Evolutionary conservation across 2,797 vertebrate species (phyloP).

Genomic region (Tarsius wallacei): DNA sequence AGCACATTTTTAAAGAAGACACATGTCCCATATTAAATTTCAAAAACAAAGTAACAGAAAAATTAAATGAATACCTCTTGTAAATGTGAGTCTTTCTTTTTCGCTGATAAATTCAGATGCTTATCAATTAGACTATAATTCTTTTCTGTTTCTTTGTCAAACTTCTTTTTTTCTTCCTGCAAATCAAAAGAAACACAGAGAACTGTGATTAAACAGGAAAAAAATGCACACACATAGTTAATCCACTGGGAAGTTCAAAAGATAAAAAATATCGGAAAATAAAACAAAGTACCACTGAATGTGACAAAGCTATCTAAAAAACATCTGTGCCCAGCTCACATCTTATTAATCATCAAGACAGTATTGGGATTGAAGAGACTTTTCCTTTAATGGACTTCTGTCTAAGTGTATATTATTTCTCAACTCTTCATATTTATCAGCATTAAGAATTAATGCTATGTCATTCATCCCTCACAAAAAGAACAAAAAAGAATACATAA

Average conservation of each 20-base stretch:
- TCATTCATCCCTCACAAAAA: neutral
- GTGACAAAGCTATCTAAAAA: neutral
- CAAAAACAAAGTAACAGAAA: neutral
- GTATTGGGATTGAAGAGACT: neutral
- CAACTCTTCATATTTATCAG: neutral
- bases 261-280: conserved; percentile 19
- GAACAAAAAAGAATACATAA: neutral
- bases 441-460: neutral
- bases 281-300: neutral
- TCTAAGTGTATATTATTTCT: neutral
- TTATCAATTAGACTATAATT: conserved; percentile 99
- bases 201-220: neutral
- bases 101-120: conserved; percentile 98
- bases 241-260: neutral
- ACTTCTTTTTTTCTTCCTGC: conserved; percentile 98
- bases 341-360: neutral
- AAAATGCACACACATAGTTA: neutral
- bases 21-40: neutral
- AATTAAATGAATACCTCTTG: conserved; percentile 94
- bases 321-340: neutral
- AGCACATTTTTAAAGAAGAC: neutral
- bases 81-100: conserved; percentile 98
- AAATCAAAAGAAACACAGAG: conserved; percentile 73
- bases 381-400: neutral
- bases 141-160: conserved; percentile 99